Conservation (phyloP, 2,797 vertebrate species). For the Helarctos malayanus region DNA sequence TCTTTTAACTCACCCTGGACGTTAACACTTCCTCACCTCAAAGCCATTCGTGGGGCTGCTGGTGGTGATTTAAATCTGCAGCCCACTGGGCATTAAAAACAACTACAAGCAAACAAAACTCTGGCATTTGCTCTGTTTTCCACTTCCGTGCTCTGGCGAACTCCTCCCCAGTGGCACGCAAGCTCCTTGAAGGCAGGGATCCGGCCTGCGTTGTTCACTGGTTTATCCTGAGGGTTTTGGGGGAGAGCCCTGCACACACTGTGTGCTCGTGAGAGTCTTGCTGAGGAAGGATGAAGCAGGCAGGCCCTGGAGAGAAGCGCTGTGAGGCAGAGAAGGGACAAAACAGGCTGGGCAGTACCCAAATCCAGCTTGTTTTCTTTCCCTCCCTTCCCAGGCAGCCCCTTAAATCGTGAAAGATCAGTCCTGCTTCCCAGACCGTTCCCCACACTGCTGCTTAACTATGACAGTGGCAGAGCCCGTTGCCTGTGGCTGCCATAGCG, state of each 20-base stretch:
- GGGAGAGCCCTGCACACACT: not conserved
- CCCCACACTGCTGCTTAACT: not conserved
- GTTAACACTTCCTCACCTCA: not conserved
- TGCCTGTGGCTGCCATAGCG: not conserved
- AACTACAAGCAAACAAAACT: not conserved
- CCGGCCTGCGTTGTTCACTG: not conserved
- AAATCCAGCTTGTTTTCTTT: not conserved
- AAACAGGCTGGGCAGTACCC: not conserved
- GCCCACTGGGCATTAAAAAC: not conserved
- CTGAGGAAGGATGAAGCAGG: not conserved
- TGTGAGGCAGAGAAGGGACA: fast-evolving
- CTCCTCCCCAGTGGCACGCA: not conserved
- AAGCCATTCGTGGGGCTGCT: not conserved
- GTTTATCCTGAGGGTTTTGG: not conserved
- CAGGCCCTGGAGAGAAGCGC: fast-evolving
- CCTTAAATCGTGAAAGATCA: not conserved
- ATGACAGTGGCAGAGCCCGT: fast-evolving
- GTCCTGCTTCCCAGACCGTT: not conserved
- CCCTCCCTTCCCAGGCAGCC: not conserved
- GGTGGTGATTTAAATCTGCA: not conserved
- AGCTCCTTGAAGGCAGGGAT: not conserved
- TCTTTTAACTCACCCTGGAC: not conserved
- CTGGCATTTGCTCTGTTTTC: not conserved
- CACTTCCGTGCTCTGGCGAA: not conserved
- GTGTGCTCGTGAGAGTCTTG: not conserved